These are phyloP conservation scores for Plagodis pulveraria DNA, from an alignment of 2,888 invertebrate genomes.

Conservation along the genomic window DNA sequence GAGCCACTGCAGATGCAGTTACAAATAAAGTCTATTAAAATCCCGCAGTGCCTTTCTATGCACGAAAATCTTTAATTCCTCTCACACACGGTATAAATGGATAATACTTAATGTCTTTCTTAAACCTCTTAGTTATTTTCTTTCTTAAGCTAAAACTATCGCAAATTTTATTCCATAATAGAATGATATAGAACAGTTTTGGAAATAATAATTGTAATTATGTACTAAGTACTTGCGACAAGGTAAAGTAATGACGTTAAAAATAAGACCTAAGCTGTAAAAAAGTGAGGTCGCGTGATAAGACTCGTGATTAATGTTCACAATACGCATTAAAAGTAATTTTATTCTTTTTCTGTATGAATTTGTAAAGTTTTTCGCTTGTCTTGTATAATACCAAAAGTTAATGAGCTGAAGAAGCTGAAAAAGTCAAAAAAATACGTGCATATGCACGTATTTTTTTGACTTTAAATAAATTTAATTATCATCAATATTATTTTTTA, in stretches of 20 bases:
- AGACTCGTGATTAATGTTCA: conserved; percentile 50
- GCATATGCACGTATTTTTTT: too few relatives aligned
- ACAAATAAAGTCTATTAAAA: neutral
- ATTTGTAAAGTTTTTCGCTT: conserved; percentile 43
- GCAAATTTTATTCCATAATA: too few relatives aligned
- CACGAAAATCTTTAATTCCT: too few relatives aligned
- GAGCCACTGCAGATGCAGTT: conserved; percentile 9
- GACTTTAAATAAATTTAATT: too few relatives aligned
- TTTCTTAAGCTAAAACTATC: too few relatives aligned
- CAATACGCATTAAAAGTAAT: conserved; percentile 60
- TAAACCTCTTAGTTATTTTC: too few relatives aligned
- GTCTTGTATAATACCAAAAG: conserved; percentile 27
- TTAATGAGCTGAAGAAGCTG: too few relatives aligned
- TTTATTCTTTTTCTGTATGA: conserved; percentile 55
- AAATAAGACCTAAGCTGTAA: conserved; percentile 34
- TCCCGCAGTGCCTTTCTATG: too few relatives aligned
- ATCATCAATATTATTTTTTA: neutral
- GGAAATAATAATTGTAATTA: conserved; percentile 8
- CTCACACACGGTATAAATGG: too few relatives aligned
- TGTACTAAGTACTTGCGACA: conserved; percentile 12
- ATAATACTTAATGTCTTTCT: too few relatives aligned
- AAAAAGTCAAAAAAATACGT: too few relatives aligned
- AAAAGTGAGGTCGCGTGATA: conserved; percentile 39
- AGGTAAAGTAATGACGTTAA: conserved; percentile 28
- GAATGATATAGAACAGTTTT: neutral